These are phyloP conservation scores for Grallaria varia DNA, from an alignment of 2,113 vertebrate species.

Conservation along the genomic window DNA sequence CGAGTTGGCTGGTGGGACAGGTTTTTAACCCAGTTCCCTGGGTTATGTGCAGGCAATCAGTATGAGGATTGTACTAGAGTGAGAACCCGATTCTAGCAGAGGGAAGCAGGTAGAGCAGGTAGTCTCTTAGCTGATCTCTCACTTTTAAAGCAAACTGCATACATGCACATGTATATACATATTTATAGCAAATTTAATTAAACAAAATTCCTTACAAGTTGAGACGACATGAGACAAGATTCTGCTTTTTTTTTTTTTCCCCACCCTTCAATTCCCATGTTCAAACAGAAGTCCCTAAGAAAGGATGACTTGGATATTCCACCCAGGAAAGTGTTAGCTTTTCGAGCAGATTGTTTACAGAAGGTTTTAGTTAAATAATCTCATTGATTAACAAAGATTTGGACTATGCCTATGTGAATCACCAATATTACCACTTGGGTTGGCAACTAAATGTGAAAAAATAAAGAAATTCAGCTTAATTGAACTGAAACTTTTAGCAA, in stretches of 20 bases:
- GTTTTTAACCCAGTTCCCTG: neutral
- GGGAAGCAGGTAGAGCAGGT: neutral
- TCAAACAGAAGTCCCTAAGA: neutral
- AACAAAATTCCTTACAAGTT: conserved; percentile 38
- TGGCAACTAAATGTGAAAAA: neutral
- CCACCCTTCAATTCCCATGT: neutral
- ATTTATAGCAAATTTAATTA: conserved; percentile 21
- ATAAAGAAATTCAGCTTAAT: neutral
- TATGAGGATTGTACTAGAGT: accelerated
- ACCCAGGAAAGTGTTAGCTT: neutral
- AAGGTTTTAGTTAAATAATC: neutral
- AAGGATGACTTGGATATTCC: neutral
- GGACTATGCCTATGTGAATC: neutral
- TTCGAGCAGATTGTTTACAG: neutral
- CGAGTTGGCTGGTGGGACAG: neutral
- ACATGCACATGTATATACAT: neutral
- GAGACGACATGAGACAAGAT: conserved; percentile 19
- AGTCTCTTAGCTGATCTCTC: neutral
- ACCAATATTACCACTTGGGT: neutral
- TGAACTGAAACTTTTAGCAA: neutral
- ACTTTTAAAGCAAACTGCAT: neutral
- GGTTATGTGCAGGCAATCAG: accelerated
- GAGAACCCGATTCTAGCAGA: neutral
- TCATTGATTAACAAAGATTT: neutral
- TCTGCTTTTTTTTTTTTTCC: neutral